Base-by-base conservation (phyloP, 1,140 invertebrate species). In the Coptotermes formosanus region DNA sequence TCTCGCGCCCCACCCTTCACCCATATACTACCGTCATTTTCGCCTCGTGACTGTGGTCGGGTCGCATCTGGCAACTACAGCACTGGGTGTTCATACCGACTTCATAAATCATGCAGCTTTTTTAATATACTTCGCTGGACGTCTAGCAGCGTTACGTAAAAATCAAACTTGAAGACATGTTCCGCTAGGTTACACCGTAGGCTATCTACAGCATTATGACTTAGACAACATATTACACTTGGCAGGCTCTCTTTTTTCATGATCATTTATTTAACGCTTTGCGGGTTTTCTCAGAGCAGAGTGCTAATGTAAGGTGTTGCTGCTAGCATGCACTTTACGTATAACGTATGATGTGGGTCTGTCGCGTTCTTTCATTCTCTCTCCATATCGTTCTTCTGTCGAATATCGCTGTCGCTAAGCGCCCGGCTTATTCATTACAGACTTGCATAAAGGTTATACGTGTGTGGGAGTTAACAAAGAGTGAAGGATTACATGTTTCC, bases 61-160 rank as follows among this genome's bases (percentile, higher is more conserved):
- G 64, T 75, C 64, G 64, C 64, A 75, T 75, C 64, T 75, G 64
- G 64, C 64, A 75, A 75, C 64, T 75, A 75, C 64, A 75, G 3
- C 25, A 75, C 1, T 75, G 25, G n/a, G 25, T 75, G 25, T 30
- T 75, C 64, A 30, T 75, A 75, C 64, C 64, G 30, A 75, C 64
- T 75, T 75, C 64, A 75, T 75, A 75, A 75, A 75, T 75, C 64
- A 75, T 75, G 64, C 64, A 30, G 64, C 25, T 75, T 75, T 75
- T 75, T 75, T 75, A 75, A 75, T 75, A 75, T 75, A 75, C n/a
- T 75, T 25, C 64, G 14, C 64, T 75, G 64, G 64, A 75, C 64
- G n/a, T 75, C 0, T 75, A 75, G n/a, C 30, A 30, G n/a, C n/a
- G 64, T 75, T 75, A 25, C 64, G 25, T 75, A 75, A 30, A 75